Base-by-base conservation (phyloP, 2,113 vertebrate species). In the Gallinago jamesoni region DNA sequence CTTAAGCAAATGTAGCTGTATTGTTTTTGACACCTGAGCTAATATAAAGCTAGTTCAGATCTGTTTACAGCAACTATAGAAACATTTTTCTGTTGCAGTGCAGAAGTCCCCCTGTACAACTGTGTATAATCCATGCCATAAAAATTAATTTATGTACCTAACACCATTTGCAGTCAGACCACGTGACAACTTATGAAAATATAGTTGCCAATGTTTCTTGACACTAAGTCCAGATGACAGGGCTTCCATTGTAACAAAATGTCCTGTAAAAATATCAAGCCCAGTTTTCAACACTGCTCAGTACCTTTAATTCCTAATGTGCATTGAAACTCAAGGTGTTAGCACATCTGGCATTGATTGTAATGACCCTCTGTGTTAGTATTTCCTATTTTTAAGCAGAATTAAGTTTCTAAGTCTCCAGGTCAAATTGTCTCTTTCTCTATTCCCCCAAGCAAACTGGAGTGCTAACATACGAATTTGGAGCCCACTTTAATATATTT, bases 111-210 rank as follows among this genome's bases (percentile, higher is more conserved):
- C 5, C 37, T 19, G 14, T 41, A 39, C 24, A 7, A 66, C 35
- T 25, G 22, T 50, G 52, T 22, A 20, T 24, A 64, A 64, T 0
- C 0, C 8, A 33, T 39, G 14, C 21, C 33, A 45, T n/a, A 62
- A 68, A 39, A 78, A 50, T 77, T 13, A 6, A 43, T 82, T 72
- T 78, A 57, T 64, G 20, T 66, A 76, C 17, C 35, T 27, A 79
- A 72, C 13, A 28, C 8, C 12, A 10, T 45, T 60, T 87, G 68
- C 6, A 1, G 5, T 48, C 79, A 87, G 62, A 41, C 7, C 27
- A 63, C 50, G 52, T 56, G 14, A 50, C 25, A 68, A 41, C 2
- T 89, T 62, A 22, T 5, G 28, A 59, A 68, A 68, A 27, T 33
- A 10, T 0, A 8, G 14, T 43, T 75, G n/a, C 31, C 50, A 64